Percentiles rank a stretch among this genome's conserved stretches.
These are phyloP conservation scores for Coelinius sp. DNA, from an alignment of 2,888 invertebrate genomes.

Conservation along the genomic window DNA sequence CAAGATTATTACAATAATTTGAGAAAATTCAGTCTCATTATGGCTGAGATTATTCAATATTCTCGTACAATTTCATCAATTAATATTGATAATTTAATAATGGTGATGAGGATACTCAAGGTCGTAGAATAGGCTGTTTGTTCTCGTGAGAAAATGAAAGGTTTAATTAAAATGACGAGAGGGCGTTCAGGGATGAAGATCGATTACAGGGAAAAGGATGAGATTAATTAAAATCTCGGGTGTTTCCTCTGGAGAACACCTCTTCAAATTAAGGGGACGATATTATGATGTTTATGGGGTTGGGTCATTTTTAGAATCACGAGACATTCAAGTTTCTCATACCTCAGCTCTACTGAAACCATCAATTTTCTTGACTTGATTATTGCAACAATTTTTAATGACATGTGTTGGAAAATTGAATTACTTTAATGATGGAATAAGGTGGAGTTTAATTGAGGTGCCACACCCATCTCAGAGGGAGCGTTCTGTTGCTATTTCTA, in stretches of 20 bases:
- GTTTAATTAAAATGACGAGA: constrained; percentile 67
- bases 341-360: not conserved
- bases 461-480: constrained; percentile 18
- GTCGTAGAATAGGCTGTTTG: not conserved
- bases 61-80: constrained; percentile 16
- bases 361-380: constrained; percentile 8
- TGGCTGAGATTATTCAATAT: not conserved
- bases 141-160: constrained; percentile 4
- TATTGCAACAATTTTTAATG: not conserved
- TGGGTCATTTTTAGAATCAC: not conserved
- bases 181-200: constrained; percentile 56
- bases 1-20: not conserved
- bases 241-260: constrained; percentile 21
- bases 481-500: constrained; percentile 48
- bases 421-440: not conserved
- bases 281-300: not conserved
- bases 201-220: constrained; percentile 65
- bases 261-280: not conserved
- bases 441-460: constrained; percentile 27
- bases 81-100: constrained; percentile 18
- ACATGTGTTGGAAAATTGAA: not conserved
- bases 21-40: not conserved
- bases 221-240: constrained; percentile 64
- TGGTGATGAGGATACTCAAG: not conserved
- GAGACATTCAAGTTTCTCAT: not conserved